phyloP scores from a whole-genome alignment of 2,888 invertebrate species.

The Elysia crispata region DNA sequence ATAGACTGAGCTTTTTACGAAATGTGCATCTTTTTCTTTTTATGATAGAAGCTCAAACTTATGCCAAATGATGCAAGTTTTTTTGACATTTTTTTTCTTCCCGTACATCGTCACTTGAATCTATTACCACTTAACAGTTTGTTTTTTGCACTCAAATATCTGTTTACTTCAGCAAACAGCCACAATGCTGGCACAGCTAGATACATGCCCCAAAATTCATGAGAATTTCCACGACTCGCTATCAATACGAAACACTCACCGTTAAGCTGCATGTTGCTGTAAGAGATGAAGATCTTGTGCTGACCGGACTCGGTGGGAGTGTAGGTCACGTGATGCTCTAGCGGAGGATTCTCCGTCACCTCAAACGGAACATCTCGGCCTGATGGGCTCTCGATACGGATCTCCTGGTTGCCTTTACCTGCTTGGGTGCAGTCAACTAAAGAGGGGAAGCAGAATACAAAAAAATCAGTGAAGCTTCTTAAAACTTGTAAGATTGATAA shows the following conservation, averaged over 20 bases:
- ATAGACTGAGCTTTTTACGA: no score
- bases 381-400: constrained; percentile 91
- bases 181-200: no score
- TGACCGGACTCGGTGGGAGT: constrained; percentile 90
- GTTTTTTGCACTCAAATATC: no score
- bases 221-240: neutral
- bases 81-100: neutral
- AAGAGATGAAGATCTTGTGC: constrained; percentile 82
- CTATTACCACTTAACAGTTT: no score
- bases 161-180: no score
- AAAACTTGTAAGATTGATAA: no score
- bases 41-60: no score
- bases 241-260: constrained; percentile 68
- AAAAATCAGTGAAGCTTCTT: no score
- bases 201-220: neutral
- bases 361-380: constrained; percentile 87
- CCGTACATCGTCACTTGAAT: neutral
- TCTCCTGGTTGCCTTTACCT: constrained; percentile 93
- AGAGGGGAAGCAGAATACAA: no score
- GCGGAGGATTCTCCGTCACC: constrained; percentile 78
- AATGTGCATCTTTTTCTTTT: no score
- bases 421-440: constrained; percentile 91
- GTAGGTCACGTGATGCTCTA: constrained; percentile 85
- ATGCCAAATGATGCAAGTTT: no score
- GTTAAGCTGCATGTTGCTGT: constrained; percentile 81